These are phyloP conservation scores for Protodeltote pygarga DNA, from an alignment of 2,888 invertebrate species.

Conservation along the genomic window DNA sequence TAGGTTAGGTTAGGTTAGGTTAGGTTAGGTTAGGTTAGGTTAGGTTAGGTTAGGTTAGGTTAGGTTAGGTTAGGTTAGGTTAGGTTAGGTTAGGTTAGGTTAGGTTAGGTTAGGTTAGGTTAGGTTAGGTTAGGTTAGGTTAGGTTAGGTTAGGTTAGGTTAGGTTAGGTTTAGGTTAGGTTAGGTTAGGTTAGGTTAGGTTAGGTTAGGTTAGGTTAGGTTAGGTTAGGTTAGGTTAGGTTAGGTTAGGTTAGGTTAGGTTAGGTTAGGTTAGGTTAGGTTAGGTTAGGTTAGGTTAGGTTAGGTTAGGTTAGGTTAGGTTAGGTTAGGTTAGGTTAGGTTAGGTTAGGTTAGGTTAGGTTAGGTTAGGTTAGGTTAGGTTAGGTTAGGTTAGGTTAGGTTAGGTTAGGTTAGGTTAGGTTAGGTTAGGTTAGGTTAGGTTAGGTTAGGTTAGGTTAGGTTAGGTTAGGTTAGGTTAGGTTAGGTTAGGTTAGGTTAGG, in stretches of 20 bases:
- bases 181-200: slow-evolving; percentile 42
- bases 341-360: slow-evolving; percentile 19
- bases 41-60: no score
- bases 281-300: slow-evolving; percentile 32
- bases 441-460: slow-evolving; percentile 34
- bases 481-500: slow-evolving; percentile 35
- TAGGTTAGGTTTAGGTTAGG: slow-evolving; percentile 40
- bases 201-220: slow-evolving; percentile 46
- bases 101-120: no score
- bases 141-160: no score
- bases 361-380: slow-evolving; percentile 10
- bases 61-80: no score
- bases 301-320: slow-evolving; percentile 24
- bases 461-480: slow-evolving; percentile 38
- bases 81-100: no score
- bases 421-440: slow-evolving; percentile 26
- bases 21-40: no score
- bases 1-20: no score
- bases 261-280: slow-evolving; percentile 18
- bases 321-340: slow-evolving; percentile 21
- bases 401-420: slow-evolving; percentile 28
- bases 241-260: slow-evolving; percentile 34
- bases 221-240: slow-evolving; percentile 44
- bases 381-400: slow-evolving; percentile 32
- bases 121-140: no score